Conservation (phyloP, 2,797 vertebrate species). For the Halcyon smyrnensis region DNA sequence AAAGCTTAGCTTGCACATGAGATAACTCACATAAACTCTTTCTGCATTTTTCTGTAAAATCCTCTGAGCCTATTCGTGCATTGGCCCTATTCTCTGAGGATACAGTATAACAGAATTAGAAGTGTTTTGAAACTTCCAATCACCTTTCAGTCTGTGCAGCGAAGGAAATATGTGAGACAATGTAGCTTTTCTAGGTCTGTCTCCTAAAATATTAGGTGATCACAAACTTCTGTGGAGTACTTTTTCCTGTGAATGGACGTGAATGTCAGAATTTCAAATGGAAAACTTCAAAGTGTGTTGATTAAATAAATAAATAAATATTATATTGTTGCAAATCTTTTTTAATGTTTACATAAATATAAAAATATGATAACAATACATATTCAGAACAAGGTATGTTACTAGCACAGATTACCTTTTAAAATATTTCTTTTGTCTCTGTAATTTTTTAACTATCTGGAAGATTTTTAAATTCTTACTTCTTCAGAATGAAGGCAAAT, state of each 20-base stretch:
- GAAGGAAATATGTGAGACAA: background rate
- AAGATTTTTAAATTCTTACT: background rate
- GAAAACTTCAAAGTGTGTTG: background rate
- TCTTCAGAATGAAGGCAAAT: background rate
- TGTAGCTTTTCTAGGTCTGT: background rate
- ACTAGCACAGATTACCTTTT: background rate
- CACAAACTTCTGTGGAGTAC: background rate
- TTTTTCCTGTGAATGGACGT: background rate
- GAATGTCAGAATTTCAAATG: background rate
- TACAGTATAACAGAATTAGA: slow-evolving; percentile 17
- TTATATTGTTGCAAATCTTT: background rate
- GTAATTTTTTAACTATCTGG: background rate
- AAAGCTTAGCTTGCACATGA: background rate
- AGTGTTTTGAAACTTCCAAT: slow-evolving; percentile 13
- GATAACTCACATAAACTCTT: background rate
- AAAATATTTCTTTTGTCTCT: background rate
- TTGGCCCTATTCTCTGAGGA: slow-evolving; percentile 7
- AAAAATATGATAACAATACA: background rate
- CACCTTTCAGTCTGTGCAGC: background rate
- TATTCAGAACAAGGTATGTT: background rate
- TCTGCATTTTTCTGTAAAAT: background rate
- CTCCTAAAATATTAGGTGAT: background rate
- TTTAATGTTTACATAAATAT: background rate
- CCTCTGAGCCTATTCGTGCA: background rate
- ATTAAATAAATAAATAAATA: background rate